Percentiles rank a stretch among this genome's conserved stretches.
Conservation (phyloP, 1,140 invertebrate species). For the Tetramorium parvispinum region DNA sequence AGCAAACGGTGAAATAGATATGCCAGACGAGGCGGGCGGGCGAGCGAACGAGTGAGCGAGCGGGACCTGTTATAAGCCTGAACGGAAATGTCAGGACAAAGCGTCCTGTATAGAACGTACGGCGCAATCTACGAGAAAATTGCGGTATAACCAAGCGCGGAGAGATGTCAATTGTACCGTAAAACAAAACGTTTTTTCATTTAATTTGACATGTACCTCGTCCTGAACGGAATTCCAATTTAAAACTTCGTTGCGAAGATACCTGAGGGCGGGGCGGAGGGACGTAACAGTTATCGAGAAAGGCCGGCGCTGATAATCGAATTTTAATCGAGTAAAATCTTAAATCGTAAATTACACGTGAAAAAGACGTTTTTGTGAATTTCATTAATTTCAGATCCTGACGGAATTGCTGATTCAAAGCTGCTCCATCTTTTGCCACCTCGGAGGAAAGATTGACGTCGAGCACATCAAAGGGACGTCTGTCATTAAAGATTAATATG, state of each 20-base stretch:
- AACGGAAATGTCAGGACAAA: constrained; percentile 47
- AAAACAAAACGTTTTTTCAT: constrained; percentile 31
- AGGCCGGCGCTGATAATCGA: neutral
- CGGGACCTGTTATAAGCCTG: constrained; percentile 32
- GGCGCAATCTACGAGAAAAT: constrained; percentile 48
- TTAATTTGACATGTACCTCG: neutral
- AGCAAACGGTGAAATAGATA: constrained; percentile 60
- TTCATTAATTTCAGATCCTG: neutral
- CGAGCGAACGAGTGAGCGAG: constrained; percentile 20
- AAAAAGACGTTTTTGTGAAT: constrained; percentile 15
- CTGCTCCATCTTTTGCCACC: neutral
- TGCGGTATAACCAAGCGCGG: constrained; percentile 19
- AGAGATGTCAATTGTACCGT: constrained; percentile 27
- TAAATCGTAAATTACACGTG: neutral
- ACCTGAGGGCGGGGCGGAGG: neutral
- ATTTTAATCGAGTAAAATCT: neutral
- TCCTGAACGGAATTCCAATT: constrained; percentile 13
- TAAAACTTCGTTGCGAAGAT: neutral
- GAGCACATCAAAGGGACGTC: neutral
- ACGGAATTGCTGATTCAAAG: neutral
- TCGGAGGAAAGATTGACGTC: neutral
- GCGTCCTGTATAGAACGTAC: constrained; percentile 13
- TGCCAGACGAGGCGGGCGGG: constrained; percentile 13
- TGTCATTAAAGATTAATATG: constrained; percentile 13
- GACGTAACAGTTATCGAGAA: neutral